Evolutionary conservation across 2,113 vertebrate species (phyloP), one percentile per base, ranked within the genome.

Genomic region (Abramis brama): DNA sequence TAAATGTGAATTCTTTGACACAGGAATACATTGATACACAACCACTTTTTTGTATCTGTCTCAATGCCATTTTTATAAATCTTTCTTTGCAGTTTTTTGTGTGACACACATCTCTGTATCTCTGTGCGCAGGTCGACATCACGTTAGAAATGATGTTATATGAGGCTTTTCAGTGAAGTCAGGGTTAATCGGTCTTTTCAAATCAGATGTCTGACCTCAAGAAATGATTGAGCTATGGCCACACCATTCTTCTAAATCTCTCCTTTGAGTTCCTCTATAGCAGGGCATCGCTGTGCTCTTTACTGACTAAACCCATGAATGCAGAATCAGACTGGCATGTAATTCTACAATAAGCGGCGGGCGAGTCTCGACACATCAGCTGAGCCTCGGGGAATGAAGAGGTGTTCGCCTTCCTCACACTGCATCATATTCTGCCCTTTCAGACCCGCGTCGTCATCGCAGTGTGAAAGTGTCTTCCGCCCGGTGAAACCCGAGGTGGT

Each of bases 361-460:
- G 36, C 87, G 13, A 76, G 87, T 88, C 76, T 70, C 57, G 21
- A 55, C 87, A 60, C 6, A 82, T 15, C 43, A 13, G 4, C 45
- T 15, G 55, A 47, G n/a, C 81, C 75, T 74, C 7, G 15, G 87
- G 85, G 71, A 73, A 88, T 23, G 0, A 1, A 76, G 74, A 43
- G 57, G 50, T 33, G 66, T 85, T 23, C 25, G 15, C 15, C 76
- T 39, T 45, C 25, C 64, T 77, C 30, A 13, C 45, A 4, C 17
- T 57, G 36, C 55, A 82, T 62, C 21, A 64, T 62, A 80, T 7
- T 68, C 39, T 45, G 55, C 70, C 77, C 86, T 82, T 77, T 75
- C 79, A 71, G 82, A 86, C 77, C 43, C 30, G 11, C 10, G 11
- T 36, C 30, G 36, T 52, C 50, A 47, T 55, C 19, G 8, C 52